phyloP scores from a whole-genome alignment of 2,113 vertebrate genomes.

The Taurulus bubalis region DNA sequence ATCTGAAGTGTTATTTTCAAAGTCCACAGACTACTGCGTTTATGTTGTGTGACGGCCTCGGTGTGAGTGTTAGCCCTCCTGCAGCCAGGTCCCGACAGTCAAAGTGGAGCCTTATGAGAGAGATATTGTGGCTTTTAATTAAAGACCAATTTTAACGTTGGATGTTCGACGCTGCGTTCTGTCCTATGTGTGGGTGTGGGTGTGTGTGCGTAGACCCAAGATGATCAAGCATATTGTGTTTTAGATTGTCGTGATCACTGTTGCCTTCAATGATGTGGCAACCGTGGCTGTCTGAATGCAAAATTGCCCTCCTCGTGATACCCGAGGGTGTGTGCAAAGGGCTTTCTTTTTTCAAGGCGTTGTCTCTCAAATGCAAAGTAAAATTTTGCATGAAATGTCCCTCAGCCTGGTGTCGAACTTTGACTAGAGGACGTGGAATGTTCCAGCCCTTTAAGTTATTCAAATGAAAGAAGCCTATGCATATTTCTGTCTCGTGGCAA shows the following conservation, averaged over 20 bases:
- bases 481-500: conserved; percentile 4
- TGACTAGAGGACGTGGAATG: not conserved
- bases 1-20: conserved; percentile 13
- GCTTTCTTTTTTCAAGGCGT: conserved; percentile 33
- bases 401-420: not conserved
- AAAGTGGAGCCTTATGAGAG: not conserved
- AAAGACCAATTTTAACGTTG: not conserved
- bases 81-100: conserved; percentile 11
- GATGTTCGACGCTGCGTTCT: conserved; percentile 12
- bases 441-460: not conserved
- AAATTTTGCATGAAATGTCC: conserved; percentile 7
- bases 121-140: conserved; percentile 14
- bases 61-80: conserved; percentile 31
- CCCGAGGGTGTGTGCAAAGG: not conserved
- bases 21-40: conserved; percentile 19
- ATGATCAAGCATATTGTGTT: not conserved
- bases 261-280: conserved; percentile 3
- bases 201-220: not conserved
- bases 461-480: conserved; percentile 1
- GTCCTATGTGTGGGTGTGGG: not conserved
- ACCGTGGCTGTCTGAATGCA: conserved; percentile 11
- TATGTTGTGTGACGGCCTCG: conserved; percentile 35
- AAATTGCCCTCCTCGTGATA: not conserved
- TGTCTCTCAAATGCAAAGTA: conserved; percentile 51
- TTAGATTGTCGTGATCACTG: not conserved